Evolutionary conservation across 2,113 vertebrate genomes (phyloP), one percentile per base, ranked within the genome.

Genomic region (Hypomesus transpacificus): DNA sequence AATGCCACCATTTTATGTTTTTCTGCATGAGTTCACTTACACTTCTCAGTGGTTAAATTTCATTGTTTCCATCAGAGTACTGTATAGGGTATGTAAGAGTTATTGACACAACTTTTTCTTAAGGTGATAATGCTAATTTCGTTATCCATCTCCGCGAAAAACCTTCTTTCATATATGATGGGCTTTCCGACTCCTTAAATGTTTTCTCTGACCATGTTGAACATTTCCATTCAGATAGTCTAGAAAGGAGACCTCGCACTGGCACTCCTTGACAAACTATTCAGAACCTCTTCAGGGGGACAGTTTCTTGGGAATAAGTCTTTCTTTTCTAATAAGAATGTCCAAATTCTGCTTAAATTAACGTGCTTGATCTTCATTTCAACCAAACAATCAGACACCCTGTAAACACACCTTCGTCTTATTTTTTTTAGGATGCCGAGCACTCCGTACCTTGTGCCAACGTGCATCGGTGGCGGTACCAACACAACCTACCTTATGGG

Each of bases 401-500:
- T 58, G 16, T 28, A 3, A 66, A 17, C 8, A 14, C 14, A 21
- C 9, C 52, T 7, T 75, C 31, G 4, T 34, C 31, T 3, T 3
- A 52, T 26, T 7, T 52, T 39, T 39, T 70, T 17, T 69, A 98
- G 96, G 91, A 87, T 98, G 84, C 78, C 89, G 50, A 86, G 14
- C 3, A 88, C 8, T 2, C 24, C 91, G 0, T 96, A 91, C 53
- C 2, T 21, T 0, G 84, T 94, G 56, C 89, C 85, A 0, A 3
- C 1, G 0, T 98, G 97, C 31, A 73, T 85, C 0, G 3, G 8
- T 56, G 62, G 2, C 22, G 0, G 0, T 0, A 51, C 20, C 0
- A 83, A 81, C 11, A 60, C 9, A 3, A 89, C 78, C 52, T 87
- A 79, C 85, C 95, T 98, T 68, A 69, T 91, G 22, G 96, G 96